These are phyloP conservation scores for Berghia stephanieae DNA, from an alignment of 1,140 invertebrate genomes.

Conservation along the genomic window DNA sequence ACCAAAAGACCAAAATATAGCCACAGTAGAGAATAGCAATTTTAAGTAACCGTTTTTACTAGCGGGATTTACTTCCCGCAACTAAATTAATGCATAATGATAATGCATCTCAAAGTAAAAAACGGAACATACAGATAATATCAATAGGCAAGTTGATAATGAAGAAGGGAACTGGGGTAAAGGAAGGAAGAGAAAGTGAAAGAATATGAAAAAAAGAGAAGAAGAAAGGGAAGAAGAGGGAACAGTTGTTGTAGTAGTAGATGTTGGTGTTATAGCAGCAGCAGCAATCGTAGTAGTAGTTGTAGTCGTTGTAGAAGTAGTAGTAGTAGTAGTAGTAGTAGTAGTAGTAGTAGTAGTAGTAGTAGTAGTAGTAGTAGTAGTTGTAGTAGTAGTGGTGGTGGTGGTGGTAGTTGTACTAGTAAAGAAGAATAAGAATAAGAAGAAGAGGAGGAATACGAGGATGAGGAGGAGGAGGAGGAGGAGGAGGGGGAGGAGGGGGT, in stretches of 20 bases:
- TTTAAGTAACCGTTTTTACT: not conserved
- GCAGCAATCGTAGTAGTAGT: no score
- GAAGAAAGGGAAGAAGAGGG: conserved; percentile 3
- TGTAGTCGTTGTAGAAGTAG: no score
- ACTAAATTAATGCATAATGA: not conserved
- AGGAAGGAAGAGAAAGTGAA: conserved; percentile 23
- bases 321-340: not conserved
- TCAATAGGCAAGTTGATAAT: not conserved
- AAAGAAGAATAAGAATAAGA: not conserved
- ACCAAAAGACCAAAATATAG: not conserved
- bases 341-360: not conserved
- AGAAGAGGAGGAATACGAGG: not conserved
- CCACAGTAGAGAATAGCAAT: not conserved
- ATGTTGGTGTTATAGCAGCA: not conserved
- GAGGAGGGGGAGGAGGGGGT: not conserved
- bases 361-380: not conserved
- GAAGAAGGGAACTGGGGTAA: not conserved
- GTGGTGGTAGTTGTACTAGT: not conserved
- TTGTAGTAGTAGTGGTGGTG: not conserved
- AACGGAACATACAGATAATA: not conserved
- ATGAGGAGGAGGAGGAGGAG: not conserved
- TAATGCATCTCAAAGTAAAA: not conserved
- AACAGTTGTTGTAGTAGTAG: no score
- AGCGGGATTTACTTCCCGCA: not conserved
- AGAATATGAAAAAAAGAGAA: conserved; percentile 11